Evolutionary conservation across 2,888 invertebrate species (phyloP).

Genomic region (Agrochola lychnidis): DNA sequence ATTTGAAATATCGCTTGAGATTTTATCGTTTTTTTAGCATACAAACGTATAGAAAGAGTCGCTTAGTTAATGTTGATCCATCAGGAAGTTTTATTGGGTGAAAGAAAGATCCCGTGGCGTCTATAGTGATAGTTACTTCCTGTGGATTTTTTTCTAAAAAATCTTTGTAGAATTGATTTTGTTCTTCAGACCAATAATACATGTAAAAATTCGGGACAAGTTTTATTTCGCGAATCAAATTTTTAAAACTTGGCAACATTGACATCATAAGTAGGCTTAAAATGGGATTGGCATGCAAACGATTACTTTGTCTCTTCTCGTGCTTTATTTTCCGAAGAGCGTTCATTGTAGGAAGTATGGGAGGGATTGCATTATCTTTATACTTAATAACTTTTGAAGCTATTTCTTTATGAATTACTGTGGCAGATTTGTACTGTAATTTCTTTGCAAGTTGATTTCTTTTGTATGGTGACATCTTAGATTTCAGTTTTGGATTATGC

Average conservation of each 20-base stretch:
- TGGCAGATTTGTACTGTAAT: conserved; percentile 34
- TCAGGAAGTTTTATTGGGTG: conserved; percentile 38
- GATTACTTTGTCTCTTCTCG: conserved; percentile 34
- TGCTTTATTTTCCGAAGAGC: conserved; percentile 30
- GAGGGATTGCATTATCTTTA: conserved; percentile 17
- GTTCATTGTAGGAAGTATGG: conserved; percentile 25
- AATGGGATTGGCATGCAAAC: conserved; percentile 27
- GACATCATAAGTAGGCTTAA: conserved; percentile 35
- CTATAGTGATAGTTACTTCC: conserved; percentile 38
- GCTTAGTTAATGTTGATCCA: conserved; percentile 35
- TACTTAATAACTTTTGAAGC: conserved; percentile 34
- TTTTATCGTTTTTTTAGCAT: conserved; percentile 35
- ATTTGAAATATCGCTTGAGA: conserved; percentile 37
- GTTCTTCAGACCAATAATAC: conserved; percentile 36
- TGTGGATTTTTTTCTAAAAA: conserved; percentile 33
- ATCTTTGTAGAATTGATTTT: conserved; percentile 30
- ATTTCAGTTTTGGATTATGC: conserved; percentile 38
- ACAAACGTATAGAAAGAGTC: conserved; percentile 34
- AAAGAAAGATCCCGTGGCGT: conserved; percentile 39
- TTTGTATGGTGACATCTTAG: conserved; percentile 40
- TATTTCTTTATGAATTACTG: conserved; percentile 39
- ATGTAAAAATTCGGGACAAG: conserved; percentile 26
- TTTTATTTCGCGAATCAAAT: conserved; percentile 28
- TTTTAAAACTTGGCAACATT: conserved; percentile 29
- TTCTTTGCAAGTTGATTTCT: conserved; percentile 36